Evolutionary conservation across 2,888 invertebrate species (phyloP), one percentile per base, ranked within the genome.

Genomic region (Xestia rhomboidea): DNA sequence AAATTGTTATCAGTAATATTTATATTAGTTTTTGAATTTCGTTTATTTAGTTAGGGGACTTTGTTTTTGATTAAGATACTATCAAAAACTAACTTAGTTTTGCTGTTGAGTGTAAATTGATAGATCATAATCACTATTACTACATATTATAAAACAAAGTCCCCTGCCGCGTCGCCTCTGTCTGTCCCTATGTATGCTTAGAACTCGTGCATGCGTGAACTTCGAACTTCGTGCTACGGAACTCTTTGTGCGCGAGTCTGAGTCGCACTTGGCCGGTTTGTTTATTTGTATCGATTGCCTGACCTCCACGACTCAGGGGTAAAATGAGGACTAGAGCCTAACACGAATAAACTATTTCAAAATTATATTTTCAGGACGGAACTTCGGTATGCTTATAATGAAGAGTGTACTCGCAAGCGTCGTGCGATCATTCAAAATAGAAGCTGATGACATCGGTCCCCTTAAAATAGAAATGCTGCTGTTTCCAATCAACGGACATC

Each of bases 341-440:
- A 24, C 1, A 30, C 30, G 5, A 41, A 49, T n/a, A 21, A 27
- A 18, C 4, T 24, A 64, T 11, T 24, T 15, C 2, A 11, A 0
- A 21, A 30, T 11, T 41, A 11, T 64, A 7, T 30, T 85, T 79
- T 70, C 91, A 95, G 95, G 96, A n/a, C 93, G 95, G 8, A 94
- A 95, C 83, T 96, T 95, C 72, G 95, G 95, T 1, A 96, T 96
- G 95, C 83, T 96, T 15, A 94, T 95, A 75, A 94, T 95, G 89
- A 96, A 95, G 79, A 94, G 94, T 73, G 87, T 95, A 21, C 74
- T 96, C 15, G 95, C 95, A 8, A 93, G 91, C 11, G 89, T 96
- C 44, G 70, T 95, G 24, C 90, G 96, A 67, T 84, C 92, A 4
- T 95, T 93, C 88, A 92, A 92, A 87, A 89, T 96, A 51, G 87